phyloP scores from a whole-genome alignment of 2,888 invertebrate genomes.

The Dioctria rufipes region DNA sequence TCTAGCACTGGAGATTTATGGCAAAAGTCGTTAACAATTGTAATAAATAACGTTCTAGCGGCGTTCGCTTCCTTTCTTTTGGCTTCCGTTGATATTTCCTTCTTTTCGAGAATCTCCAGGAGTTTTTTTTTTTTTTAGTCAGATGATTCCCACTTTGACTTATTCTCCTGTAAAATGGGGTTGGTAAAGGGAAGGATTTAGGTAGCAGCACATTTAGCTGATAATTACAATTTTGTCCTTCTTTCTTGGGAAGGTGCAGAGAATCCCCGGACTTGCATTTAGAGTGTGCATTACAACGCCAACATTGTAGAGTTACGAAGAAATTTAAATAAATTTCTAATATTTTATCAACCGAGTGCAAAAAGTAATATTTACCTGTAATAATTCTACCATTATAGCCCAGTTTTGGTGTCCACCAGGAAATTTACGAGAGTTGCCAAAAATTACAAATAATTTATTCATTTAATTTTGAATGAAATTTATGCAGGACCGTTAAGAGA shows the following conservation, averaged over 20 bases:
- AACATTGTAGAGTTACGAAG: too few species aligned
- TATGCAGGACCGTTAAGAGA: too few species aligned
- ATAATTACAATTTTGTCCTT: constrained; percentile 7
- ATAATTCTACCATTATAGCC: too few species aligned
- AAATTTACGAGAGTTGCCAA: too few species aligned
- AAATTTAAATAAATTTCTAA: too few species aligned
- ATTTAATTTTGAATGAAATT: too few species aligned
- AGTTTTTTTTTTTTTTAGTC: constrained; percentile 30
- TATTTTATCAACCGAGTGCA: too few species aligned
- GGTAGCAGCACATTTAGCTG: constrained; percentile 13
- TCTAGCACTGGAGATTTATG: constrained; percentile 61
- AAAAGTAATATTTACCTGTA: too few species aligned
- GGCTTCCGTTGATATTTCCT: constrained; percentile 58
- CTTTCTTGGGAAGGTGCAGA: not conserved
- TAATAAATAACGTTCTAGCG: constrained; percentile 63
- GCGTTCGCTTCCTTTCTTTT: constrained; percentile 60
- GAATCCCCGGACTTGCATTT: not conserved
- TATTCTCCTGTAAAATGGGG: constrained; percentile 6
- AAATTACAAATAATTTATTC: too few species aligned
- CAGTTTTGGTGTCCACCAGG: too few species aligned
- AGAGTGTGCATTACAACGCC: too few species aligned
- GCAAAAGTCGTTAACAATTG: constrained; percentile 63
- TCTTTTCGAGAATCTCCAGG: constrained; percentile 50
- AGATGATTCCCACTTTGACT: constrained; percentile 16
- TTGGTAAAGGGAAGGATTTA: not conserved